A percentile compares a stretch with the other conserved stretches of the same genome.
Conservation (phyloP, 2,888 invertebrate genomes). For the Macrosoma leucophasiata region DNA sequence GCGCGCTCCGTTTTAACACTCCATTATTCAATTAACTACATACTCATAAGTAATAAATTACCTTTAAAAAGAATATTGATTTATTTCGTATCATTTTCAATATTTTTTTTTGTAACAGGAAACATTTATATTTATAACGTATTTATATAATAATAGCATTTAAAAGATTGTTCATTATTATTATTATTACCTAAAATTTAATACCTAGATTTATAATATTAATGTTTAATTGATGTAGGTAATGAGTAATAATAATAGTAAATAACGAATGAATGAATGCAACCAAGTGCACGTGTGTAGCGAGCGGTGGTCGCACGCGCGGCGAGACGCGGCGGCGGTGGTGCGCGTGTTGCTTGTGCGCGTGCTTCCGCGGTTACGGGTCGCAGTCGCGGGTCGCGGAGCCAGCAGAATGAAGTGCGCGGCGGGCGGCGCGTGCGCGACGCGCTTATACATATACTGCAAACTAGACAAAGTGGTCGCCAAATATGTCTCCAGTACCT, state of each 20-base stretch:
- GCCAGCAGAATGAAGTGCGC: no score
- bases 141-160: constrained; percentile 77
- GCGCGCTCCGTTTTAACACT: constrained; percentile 66
- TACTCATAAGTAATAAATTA: constrained; percentile 75
- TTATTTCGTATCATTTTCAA: constrained; percentile 75
- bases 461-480: constrained; percentile 61
- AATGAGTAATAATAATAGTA: constrained; percentile 71
- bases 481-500: constrained; percentile 62
- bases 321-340: constrained; percentile 22
- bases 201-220: constrained; percentile 74
- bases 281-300: constrained; percentile 63
- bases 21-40: constrained; percentile 74
- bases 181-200: constrained; percentile 77
- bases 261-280: constrained; percentile 70
- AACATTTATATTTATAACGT: constrained; percentile 77
- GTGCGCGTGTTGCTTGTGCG: no score
- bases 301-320: constrained; percentile 46
- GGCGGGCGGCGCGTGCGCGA: constrained; percentile 30
- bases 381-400: constrained; percentile 10
- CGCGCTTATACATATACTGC: constrained; percentile 41
- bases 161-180: constrained; percentile 77
- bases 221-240: constrained; percentile 75
- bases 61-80: constrained; percentile 75
- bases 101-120: constrained; percentile 76
- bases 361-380: constrained; percentile 31